Conservation (phyloP, 2,888 invertebrate genomes). For the Hirtodrosophila duncani region DNA sequence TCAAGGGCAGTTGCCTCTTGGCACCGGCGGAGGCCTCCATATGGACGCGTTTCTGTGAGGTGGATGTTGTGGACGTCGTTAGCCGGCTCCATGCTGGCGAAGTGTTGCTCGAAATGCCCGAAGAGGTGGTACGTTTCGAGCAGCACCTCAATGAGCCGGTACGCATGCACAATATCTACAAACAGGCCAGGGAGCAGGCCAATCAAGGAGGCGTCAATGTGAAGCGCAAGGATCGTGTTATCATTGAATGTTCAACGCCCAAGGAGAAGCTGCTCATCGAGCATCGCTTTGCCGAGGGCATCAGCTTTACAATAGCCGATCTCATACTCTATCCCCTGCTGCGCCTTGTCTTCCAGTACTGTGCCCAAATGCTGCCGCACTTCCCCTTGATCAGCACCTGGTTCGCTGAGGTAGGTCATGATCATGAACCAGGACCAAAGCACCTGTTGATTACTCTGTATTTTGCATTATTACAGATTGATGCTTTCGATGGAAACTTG, state of each 20-base stretch:
- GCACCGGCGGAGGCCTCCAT: slow-evolving; percentile 91
- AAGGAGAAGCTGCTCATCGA: slow-evolving; percentile 76
- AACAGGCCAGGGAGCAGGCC: slow-evolving; percentile 82
- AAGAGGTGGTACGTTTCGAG: slow-evolving; percentile 88
- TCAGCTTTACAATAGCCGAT: slow-evolving; percentile 89
- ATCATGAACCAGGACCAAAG: background rate
- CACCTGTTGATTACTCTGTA: background rate
- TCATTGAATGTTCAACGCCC: slow-evolving; percentile 78
- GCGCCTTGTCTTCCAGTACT: slow-evolving; percentile 81
- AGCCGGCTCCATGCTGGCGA: slow-evolving; percentile 77
- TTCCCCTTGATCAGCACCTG: slow-evolving; percentile 84
- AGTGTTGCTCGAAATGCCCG: slow-evolving; percentile 80
- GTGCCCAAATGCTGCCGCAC: slow-evolving; percentile 58
- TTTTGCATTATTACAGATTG: slow-evolving; percentile 58
- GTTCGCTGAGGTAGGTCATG: slow-evolving; percentile 79
- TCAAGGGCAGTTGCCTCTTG: slow-evolving; percentile 87
- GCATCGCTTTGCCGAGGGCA: slow-evolving; percentile 91
- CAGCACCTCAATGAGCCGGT: slow-evolving; percentile 90
- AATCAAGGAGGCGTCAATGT: slow-evolving; percentile 71
- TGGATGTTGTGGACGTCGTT: slow-evolving; percentile 83
- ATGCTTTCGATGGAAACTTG: slow-evolving; percentile 63
- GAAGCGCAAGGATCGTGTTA: slow-evolving; percentile 75
- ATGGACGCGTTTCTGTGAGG: slow-evolving; percentile 96
- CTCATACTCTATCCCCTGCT: slow-evolving; percentile 87
- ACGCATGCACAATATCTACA: slow-evolving; percentile 90